Base-by-base conservation (phyloP, 2,113 vertebrate genomes). In the Microcebus murinus region DNA sequence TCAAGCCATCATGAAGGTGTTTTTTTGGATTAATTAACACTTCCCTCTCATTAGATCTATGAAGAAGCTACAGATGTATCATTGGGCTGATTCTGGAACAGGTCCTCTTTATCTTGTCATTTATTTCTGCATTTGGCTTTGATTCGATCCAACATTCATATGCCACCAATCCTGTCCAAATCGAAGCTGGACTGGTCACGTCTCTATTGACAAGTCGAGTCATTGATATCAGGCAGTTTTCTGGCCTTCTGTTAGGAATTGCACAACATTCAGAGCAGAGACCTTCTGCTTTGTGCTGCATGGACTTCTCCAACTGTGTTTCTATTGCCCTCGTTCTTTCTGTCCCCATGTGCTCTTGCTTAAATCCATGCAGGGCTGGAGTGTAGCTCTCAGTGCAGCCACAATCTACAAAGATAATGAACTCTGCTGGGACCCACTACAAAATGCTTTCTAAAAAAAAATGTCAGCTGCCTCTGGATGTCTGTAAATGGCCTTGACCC, bases 391-490 rank as follows among this genome's bases (percentile, higher is more conserved):
- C 83, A 90, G 92, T 59, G 20, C 3, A 55, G 39, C 59, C 76
- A 89, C 71, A 84, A 65, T 84, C 59, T 87, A 85, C 70, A 94
- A 95, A 96, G 65, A 48, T 90, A 94, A 94, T 88, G 81, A 94
- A 96, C 63, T 96, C 89, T 91, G 55, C 55, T 89, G 95, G 48
- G 94, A 23, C 31, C 29, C 55, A 79, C 39, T 95, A 65, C 45
- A 92, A 92, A 92, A 97, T 50, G n/a, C n/a, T 92, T 96, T 97
- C 76, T 90, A 84, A 18, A 27, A 71, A 77, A 92, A 97, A 82
- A 82, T 36, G 23, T 82, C 29, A 82, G 45, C 59, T 92, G 87
- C 67, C 82, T 52, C 81, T 94, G 61, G 74, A 87, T 94, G 57
- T 85, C 39, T 97, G 63, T 88, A 96, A 96, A 91, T 92, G 81